These are phyloP conservation scores for Epirrita christyi DNA, from an alignment of 2,888 invertebrate genomes.

Conservation along the genomic window DNA sequence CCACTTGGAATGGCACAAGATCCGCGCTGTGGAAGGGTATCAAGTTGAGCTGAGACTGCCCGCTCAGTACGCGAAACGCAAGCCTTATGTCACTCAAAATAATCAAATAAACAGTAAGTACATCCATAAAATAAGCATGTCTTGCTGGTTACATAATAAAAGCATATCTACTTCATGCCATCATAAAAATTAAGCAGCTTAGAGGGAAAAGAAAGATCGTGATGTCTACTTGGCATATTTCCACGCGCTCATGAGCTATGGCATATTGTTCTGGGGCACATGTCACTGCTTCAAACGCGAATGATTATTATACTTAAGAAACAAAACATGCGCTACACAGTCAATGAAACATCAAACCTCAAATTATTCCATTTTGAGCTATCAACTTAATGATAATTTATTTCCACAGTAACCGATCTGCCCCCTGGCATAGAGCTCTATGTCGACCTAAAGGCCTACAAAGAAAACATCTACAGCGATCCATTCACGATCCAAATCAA, in stretches of 20 bases:
- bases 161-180: too few species aligned
- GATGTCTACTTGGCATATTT: too few species aligned
- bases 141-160: too few species aligned
- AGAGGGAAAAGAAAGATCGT: too few species aligned
- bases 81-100: constrained; percentile 67
- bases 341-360: too few species aligned
- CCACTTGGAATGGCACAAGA: constrained; percentile 85
- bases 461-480: constrained; percentile 83
- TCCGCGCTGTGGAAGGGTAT: constrained; percentile 86
- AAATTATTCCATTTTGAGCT: neutral
- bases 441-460: constrained; percentile 87
- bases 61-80: constrained; percentile 82
- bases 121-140: too few species aligned
- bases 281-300: too few species aligned
- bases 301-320: too few species aligned
- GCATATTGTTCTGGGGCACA: too few species aligned
- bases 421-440: constrained; percentile 77
- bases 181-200: too few species aligned
- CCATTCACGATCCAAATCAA: constrained; percentile 71
- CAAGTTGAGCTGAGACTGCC: constrained; percentile 78
- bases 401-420: constrained; percentile 77
- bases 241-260: too few species aligned
- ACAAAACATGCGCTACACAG: too few species aligned
- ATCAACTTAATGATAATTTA: neutral
- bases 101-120: constrained; percentile 75